Percentiles rank a stretch among this genome's conserved stretches.
phyloP scores from a whole-genome alignment of 2,797 vertebrate species.

The Erethizon dorsatum region DNA sequence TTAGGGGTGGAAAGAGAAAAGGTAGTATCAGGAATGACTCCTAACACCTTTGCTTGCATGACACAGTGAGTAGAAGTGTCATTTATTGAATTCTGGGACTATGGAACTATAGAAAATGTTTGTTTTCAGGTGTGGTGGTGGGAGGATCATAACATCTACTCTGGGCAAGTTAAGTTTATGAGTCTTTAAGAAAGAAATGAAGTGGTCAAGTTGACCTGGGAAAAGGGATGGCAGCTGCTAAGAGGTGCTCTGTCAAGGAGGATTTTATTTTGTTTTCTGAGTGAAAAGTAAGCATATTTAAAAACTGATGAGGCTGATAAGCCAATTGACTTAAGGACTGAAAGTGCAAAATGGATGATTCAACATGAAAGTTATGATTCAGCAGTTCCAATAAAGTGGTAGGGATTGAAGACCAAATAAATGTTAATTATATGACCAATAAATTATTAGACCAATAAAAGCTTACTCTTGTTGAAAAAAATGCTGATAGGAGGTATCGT shows the following conservation, averaged over 20 bases:
- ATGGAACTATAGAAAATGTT: neutral
- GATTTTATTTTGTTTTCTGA: neutral
- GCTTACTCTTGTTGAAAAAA: constrained; percentile 38
- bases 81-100: neutral
- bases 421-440: constrained; percentile 5
- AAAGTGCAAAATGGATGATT: neutral
- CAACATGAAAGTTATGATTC: neutral
- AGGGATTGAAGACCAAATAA: neutral
- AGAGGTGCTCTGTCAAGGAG: neutral
- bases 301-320: neutral
- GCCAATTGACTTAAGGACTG: neutral
- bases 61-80: neutral
- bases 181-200: constrained; percentile 25
- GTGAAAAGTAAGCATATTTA: constrained; percentile 57
- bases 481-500: neutral
- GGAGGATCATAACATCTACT: neutral
- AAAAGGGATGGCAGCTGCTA: neutral
- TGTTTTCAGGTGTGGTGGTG: neutral
- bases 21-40: neutral
- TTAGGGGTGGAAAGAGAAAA: neutral
- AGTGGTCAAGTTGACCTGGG: neutral
- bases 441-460: constrained; percentile 21
- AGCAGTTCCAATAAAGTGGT: constrained; percentile 9
- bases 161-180: neutral
- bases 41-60: neutral